phyloP scores from a whole-genome alignment of 2,888 invertebrate species.

The Smittia aterrima region DNA sequence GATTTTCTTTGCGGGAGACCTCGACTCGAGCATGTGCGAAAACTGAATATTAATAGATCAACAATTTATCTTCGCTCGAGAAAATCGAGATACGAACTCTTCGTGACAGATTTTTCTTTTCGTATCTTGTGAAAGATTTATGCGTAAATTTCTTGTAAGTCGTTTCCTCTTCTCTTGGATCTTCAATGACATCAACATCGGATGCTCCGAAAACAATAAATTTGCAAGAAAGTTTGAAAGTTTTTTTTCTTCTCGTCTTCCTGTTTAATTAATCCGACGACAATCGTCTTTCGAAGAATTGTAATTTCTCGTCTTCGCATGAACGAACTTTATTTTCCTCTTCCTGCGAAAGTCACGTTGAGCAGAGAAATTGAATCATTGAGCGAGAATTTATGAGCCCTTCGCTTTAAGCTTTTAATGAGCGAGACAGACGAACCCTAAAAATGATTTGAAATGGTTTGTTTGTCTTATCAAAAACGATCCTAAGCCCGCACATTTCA shows the following conservation, averaged over 20 bases:
- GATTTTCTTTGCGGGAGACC: conserved; percentile 18
- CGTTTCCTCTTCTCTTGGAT: background rate
- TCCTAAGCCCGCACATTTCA: conserved; percentile 2
- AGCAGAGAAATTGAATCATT: too few relatives aligned
- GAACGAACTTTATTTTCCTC: background rate
- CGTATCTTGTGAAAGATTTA: background rate
- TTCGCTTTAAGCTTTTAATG: background rate
- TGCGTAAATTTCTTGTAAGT: background rate
- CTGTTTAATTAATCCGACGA: conserved; percentile 4
- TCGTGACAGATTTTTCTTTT: background rate
- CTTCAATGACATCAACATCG: background rate
- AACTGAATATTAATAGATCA: conserved; percentile 15
- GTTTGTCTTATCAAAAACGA: conserved; percentile 10
- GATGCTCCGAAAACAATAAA: conserved; percentile 17
- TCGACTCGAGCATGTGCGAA: conserved; percentile 19
- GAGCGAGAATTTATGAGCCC: too few relatives aligned
- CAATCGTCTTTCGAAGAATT: background rate
- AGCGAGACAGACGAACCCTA: background rate
- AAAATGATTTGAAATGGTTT: background rate
- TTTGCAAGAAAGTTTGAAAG: background rate
- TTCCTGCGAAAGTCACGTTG: background rate
- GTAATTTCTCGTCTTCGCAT: conserved; percentile 1
- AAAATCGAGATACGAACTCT: background rate
- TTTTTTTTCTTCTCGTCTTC: background rate
- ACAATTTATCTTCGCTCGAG: background rate